These are phyloP conservation scores for Macrobrachium nipponense DNA, from an alignment of 1,140 invertebrate genomes.

Conservation along the genomic window DNA sequence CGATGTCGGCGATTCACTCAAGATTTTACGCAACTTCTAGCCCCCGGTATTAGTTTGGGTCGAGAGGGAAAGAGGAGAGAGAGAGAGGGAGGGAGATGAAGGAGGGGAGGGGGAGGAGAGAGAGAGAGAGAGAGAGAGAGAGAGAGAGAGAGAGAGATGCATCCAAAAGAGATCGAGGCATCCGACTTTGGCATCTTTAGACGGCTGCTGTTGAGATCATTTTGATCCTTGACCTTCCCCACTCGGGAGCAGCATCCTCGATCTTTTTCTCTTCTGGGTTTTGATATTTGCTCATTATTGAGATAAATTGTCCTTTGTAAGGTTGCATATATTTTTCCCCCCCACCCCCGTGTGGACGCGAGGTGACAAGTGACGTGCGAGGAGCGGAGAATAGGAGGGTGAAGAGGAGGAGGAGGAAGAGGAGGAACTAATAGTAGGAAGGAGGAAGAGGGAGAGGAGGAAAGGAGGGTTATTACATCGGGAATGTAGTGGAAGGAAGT, in stretches of 20 bases:
- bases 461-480: too few relatives aligned
- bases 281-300: too few relatives aligned
- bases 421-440: background rate
- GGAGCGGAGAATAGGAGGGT: background rate
- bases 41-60: background rate
- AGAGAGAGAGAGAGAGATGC: background rate
- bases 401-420: background rate
- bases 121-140: background rate
- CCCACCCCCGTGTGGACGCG: too few relatives aligned
- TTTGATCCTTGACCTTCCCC: too few relatives aligned
- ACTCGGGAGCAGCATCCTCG: too few relatives aligned
- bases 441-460: background rate
- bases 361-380: too few relatives aligned
- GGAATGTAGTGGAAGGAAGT: background rate
- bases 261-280: too few relatives aligned
- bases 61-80: constrained; percentile 1
- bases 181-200: background rate
- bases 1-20: constrained; percentile 55
- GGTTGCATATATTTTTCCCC: too few relatives aligned
- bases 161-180: background rate
- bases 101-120: background rate
- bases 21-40: constrained; percentile 59
- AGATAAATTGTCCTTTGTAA: too few relatives aligned
- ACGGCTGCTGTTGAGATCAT: background rate
- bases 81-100: constrained; percentile 13